Evolutionary conservation across 1,140 invertebrate species (phyloP).

Genomic region (Pogonomyrmex californicus): DNA sequence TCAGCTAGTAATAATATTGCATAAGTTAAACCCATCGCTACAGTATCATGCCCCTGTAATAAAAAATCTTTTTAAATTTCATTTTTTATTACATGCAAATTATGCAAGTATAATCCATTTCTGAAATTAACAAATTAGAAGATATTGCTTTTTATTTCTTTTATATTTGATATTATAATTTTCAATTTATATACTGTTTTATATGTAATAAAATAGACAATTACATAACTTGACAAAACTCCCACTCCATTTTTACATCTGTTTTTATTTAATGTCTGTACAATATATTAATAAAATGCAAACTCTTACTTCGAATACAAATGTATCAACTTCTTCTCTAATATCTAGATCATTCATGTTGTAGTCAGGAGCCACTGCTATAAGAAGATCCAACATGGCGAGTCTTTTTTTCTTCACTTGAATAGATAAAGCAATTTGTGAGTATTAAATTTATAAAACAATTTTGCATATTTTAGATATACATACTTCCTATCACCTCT

Average conservation of each 20-base stretch:
- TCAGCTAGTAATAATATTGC: slow-evolving; percentile 88
- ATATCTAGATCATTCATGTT: slow-evolving; percentile 89
- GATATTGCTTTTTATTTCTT: no score
- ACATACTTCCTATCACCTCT: slow-evolving; percentile 35
- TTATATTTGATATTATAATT: no score
- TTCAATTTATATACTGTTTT: not conserved
- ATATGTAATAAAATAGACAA: no score
- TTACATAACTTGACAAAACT: no score
- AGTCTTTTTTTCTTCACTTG: slow-evolving; percentile 87
- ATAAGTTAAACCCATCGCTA: slow-evolving; percentile 89
- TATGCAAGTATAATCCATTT: not conserved
- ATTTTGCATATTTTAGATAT: not conserved
- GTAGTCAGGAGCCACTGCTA: slow-evolving; percentile 87
- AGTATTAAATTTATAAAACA: not conserved
- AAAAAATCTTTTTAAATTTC: not conserved
- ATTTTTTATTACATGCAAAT: not conserved
- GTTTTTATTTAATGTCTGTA: no score
- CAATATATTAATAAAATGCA: not conserved
- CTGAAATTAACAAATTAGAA: no score
- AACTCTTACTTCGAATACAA: slow-evolving; percentile 89
- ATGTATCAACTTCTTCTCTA: slow-evolving; percentile 93
- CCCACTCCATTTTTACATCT: no score
- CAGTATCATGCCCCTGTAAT: slow-evolving; percentile 90
- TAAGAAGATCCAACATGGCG: slow-evolving; percentile 94
- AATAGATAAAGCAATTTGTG: not conserved